Conservation (phyloP, 2,113 vertebrate species). For the Xenopus laevis region DNA sequence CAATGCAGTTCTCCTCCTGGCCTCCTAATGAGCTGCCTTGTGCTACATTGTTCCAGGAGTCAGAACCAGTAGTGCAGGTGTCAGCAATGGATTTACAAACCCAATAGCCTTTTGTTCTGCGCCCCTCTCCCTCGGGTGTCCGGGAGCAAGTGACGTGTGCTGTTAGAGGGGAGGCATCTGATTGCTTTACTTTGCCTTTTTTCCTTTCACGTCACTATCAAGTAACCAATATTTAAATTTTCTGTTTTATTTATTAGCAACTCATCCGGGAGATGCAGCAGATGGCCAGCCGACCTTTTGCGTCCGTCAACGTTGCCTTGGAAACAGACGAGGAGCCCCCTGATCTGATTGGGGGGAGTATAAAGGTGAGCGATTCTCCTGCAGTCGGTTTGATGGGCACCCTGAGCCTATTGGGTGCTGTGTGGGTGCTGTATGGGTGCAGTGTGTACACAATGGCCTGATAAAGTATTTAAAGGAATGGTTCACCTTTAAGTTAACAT, state of each 20-base stretch:
- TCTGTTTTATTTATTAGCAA: conserved; percentile 76
- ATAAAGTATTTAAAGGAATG: too few relatives aligned
- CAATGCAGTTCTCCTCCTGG: too few relatives aligned
- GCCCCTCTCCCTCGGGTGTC: not conserved
- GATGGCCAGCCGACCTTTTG: conserved; percentile 98
- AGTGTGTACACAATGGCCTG: too few relatives aligned
- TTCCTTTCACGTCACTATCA: not conserved
- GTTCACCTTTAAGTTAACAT: too few relatives aligned
- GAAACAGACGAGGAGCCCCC: conserved; percentile 97
- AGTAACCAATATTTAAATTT: conserved; percentile 40
- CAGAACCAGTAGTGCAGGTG: too few relatives aligned
- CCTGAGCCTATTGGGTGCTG: too few relatives aligned
- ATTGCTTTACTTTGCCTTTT: fast-evolving
- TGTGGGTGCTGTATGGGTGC: too few relatives aligned
- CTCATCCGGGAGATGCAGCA: conserved; percentile 98
- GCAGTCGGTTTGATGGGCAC: too few relatives aligned
- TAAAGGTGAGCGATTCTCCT: conserved; percentile 80
- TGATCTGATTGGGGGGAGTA: conserved; percentile 94
- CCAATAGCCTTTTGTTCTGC: too few relatives aligned
- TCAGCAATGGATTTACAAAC: too few relatives aligned
- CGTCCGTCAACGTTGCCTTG: conserved; percentile 96
- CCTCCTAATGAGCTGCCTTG: too few relatives aligned
- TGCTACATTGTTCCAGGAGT: too few relatives aligned
- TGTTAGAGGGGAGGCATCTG: not conserved
- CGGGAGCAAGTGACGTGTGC: fast-evolving